Conservation (phyloP, 2,113 vertebrate genomes). For the Spilogale gracilis region DNA sequence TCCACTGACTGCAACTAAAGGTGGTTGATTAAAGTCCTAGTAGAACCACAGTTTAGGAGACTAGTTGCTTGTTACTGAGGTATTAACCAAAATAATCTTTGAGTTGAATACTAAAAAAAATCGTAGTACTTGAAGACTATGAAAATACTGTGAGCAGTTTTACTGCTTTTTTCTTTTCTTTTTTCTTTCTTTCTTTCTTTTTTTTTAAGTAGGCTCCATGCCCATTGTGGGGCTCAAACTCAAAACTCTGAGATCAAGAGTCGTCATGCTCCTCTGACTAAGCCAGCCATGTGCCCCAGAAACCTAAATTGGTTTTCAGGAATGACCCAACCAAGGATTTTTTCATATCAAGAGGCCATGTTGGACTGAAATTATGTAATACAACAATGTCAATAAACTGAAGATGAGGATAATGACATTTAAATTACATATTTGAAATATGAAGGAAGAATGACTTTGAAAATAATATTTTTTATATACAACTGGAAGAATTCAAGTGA, state of each 20-base stretch:
- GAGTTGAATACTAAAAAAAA: slow-evolving; percentile 34
- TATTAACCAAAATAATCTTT: slow-evolving; percentile 41
- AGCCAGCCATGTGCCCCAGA: neutral
- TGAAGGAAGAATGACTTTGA: slow-evolving; percentile 16
- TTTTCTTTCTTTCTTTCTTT: neutral
- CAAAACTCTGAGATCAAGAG: neutral
- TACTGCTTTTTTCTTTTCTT: neutral
- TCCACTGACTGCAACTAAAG: neutral
- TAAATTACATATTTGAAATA: slow-evolving; percentile 46
- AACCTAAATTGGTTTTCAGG: neutral
- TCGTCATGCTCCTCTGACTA: neutral
- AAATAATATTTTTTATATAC: neutral
- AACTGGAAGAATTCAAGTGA: slow-evolving; percentile 25
- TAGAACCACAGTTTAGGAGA: neutral
- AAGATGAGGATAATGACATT: slow-evolving; percentile 49
- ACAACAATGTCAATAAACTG: slow-evolving; percentile 16
- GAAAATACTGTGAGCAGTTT: slow-evolving; percentile 23
- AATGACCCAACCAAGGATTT: slow-evolving; percentile 27
- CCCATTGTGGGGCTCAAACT: neutral
- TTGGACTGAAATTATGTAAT: neutral
- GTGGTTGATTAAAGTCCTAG: neutral
- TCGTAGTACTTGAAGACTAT: neutral
- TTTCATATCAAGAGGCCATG: neutral
- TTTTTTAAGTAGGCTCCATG: neutral
- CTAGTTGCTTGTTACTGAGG: slow-evolving; percentile 26